A percentile compares a stretch with the other conserved stretches of the same genome.
Evolutionary conservation across 2,797 vertebrate species (phyloP).

Genomic region (Coccyzus lansbergi): DNA sequence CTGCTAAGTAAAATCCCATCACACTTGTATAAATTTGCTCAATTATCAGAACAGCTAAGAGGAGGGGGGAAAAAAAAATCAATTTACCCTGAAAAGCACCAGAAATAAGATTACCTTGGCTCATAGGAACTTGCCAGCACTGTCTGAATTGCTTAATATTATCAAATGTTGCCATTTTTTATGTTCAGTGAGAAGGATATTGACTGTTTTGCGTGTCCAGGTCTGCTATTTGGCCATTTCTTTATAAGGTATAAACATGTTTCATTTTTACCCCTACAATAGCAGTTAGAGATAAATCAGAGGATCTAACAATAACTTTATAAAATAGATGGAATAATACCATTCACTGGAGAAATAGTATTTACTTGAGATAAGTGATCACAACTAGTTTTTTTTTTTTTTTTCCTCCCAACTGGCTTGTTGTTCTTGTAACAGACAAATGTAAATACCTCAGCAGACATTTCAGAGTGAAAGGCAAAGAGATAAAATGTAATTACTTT

Average conservation of each 20-base stretch:
- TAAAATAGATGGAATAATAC: slow-evolving; percentile 20
- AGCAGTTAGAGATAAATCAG: slow-evolving; percentile 18
- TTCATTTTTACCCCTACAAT: slow-evolving; percentile 28
- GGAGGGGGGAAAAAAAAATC: slow-evolving; percentile 46
- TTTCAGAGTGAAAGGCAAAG: slow-evolving; percentile 58
- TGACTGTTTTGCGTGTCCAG: slow-evolving; percentile 42
- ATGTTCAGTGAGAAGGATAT: slow-evolving; percentile 41
- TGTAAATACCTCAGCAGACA: slow-evolving; percentile 62
- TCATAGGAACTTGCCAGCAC: slow-evolving; percentile 67
- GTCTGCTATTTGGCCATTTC: slow-evolving; percentile 42
- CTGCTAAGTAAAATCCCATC: slow-evolving; percentile 77
- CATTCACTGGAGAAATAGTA: slow-evolving; percentile 27
- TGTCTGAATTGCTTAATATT: slow-evolving; percentile 73
- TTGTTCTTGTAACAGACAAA: slow-evolving; percentile 60
- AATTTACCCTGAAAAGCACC: slow-evolving; percentile 77
- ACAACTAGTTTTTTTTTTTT: slow-evolving; percentile 44
- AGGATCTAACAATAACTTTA: slow-evolving; percentile 39
- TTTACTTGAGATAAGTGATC: slow-evolving; percentile 60
- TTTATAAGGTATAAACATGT: slow-evolving; percentile 20
- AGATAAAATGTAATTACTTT: slow-evolving; percentile 72
- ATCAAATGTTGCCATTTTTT: slow-evolving; percentile 66
- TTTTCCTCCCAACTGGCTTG: background rate
- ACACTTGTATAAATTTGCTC: slow-evolving; percentile 82
- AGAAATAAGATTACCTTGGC: slow-evolving; percentile 78
- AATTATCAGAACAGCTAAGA: slow-evolving; percentile 82